Evolutionary conservation across 2,113 vertebrate species (phyloP), one percentile per base, ranked within the genome.

Genomic region (Jaculus jaculus): DNA sequence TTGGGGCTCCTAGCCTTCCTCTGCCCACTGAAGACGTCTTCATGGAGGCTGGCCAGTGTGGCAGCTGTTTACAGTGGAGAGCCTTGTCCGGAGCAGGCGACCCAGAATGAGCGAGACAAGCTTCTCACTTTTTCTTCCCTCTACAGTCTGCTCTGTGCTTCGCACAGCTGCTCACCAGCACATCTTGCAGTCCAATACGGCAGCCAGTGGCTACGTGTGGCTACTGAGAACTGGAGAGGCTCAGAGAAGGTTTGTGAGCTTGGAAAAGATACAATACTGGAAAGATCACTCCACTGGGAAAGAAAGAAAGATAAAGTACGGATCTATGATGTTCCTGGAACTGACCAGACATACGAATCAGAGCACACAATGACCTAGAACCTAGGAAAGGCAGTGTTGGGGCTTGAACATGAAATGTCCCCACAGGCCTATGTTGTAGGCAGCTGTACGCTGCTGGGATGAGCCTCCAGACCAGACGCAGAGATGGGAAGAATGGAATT

Each of bases 111-210:
- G 12, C 9, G 63, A 58, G 77, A 21, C n/a, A 91, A 61, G 51
- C 60, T 10, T 87, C 89, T 92, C n/a, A 37, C 69, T 51, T 93
- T n/a, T 51, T 68, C 88, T 89, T 60, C 60, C n/a, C 11, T 90
- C 39, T 87, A 13, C 17, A 60, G 60, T 82, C 85, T 82, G 73
- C 68, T 13, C 65, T 72, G 78, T 61, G 20, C 65, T 37, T 54
- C 51, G 63, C 82, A 79, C n/a, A 51, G 37, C 18, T 68, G 18
- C 24, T 30, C 42, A 84, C 51, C 0, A 60, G 54, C 83, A 66
- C 63, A 66, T 87, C 78, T 30, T 84, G 7, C 42, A 74, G 32
- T 37, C 34, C 34, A 85, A 13, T 2, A 51, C 6, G 32, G 74
- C 75, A 39, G 26, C 9, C 54, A 66, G 51, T n/a, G 72, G 60